Evolutionary conservation across 1,140 invertebrate genomes (phyloP).

Genomic region (Microplitis mediator): DNA sequence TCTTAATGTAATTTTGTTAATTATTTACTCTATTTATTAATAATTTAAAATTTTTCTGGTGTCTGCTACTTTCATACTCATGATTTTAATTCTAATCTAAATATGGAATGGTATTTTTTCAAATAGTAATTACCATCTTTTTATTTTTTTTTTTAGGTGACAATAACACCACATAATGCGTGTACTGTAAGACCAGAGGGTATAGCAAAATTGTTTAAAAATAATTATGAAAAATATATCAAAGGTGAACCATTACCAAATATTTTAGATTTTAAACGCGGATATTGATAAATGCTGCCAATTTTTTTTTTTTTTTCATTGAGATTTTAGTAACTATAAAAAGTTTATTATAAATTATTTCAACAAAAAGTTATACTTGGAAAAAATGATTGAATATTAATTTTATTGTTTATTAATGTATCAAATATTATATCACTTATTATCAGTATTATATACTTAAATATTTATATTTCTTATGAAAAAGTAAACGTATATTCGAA

Average conservation of each 20-base stretch:
- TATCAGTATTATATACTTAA: background rate
- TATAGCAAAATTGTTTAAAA: conserved; percentile 54
- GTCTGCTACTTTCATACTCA: too few relatives aligned
- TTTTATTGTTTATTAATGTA: background rate
- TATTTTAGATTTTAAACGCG: conserved; percentile 37
- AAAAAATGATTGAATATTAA: background rate
- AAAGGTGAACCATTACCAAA: conserved; percentile 40
- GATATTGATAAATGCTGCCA: conserved; percentile 40
- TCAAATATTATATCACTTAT: background rate
- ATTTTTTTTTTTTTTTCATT: background rate
- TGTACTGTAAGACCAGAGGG: conserved; percentile 55
- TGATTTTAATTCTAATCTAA: background rate
- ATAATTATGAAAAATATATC: conserved; percentile 53
- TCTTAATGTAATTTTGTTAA: too few relatives aligned
- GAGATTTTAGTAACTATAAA: background rate
- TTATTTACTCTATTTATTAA: too few relatives aligned
- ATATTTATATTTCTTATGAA: background rate
- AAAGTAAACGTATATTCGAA: background rate
- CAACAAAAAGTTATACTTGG: background rate
- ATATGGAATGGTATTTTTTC: background rate
- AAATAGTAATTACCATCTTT: conserved; percentile 21
- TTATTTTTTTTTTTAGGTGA: conserved; percentile 56
- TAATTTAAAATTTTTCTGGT: too few relatives aligned
- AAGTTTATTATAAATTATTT: background rate
- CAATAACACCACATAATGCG: conserved; percentile 66